Evolutionary conservation across 2,888 invertebrate genomes (phyloP), one percentile per base, ranked within the genome.

Genomic region (Busseola fusca): DNA sequence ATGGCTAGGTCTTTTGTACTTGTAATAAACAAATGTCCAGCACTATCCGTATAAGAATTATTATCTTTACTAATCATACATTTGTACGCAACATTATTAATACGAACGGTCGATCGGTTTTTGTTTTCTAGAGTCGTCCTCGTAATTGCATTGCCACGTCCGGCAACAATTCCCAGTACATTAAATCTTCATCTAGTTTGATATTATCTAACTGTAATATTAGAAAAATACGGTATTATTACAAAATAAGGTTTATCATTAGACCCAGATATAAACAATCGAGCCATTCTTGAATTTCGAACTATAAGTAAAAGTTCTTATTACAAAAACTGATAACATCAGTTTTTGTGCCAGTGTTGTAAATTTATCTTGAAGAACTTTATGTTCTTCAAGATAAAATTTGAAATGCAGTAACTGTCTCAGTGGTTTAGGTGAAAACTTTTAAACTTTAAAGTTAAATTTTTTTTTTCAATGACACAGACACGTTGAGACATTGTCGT

Each of bases 81-180:
- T 56, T 14, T 14, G 21, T 9, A 30, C 37, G 45, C 7, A 72
- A 78, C 45, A 62, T 45, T 52, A 12, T 54, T 64, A 25, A 65
- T 76, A 50, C 12, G 25, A 60, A 34, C 18, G 16, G 40, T 57
- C 30, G 4, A 57, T 40, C 14, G 65, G 14, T 25, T 65, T 65
- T 60, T 72, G 21, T 63, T 77, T 72, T 30, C 10, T 16, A n/a
- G 45, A 18, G 1, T n/a, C 1, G 16, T n/a, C n/a, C 16, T 63
- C 6, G 63, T 10, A 30, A 30, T 30, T n/a, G n/a, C 10, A 21
- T 57, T 34, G n/a, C 21, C 14, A 14, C 21, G 7, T 60, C 40
- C 21, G 60, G 14, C 21, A 42, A 25, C 25, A 60, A 14, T 25
- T 27, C 40, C 14, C 25, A 18, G 12, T 60, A 2, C 18, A 21